Evolutionary conservation across 2,113 vertebrate genomes (phyloP).

Genomic region (Gracilinanus agilis): DNA sequence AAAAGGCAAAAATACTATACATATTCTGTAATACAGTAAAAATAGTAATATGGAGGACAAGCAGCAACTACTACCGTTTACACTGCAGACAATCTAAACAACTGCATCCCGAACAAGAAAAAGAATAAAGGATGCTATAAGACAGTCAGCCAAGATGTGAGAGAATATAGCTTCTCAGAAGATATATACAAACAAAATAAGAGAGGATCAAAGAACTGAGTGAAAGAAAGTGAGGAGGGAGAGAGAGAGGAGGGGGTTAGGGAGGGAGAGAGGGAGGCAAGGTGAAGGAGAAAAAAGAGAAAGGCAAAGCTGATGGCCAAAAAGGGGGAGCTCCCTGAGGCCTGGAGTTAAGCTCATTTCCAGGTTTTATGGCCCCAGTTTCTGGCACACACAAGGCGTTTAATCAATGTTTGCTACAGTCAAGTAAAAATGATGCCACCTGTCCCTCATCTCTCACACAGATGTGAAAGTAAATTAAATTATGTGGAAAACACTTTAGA

Average conservation of each 20-base stretch:
- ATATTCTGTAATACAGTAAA: neutral
- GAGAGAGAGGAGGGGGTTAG: neutral
- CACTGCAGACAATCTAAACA: neutral
- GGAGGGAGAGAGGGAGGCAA: neutral
- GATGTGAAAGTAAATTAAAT: conserved; percentile 14
- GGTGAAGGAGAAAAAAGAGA: neutral
- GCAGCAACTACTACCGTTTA: too few species aligned
- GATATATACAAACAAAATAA: neutral
- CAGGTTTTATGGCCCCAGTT: neutral
- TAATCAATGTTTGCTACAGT: neutral
- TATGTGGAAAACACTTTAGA: neutral
- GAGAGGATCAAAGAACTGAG: neutral
- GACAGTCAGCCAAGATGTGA: neutral
- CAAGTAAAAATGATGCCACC: neutral
- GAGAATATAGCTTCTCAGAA: neutral
- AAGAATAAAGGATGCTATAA: neutral
- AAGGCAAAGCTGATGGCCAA: neutral
- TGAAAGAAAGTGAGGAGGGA: neutral
- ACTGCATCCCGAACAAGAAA: neutral
- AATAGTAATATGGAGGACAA: neutral
- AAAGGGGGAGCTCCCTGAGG: neutral
- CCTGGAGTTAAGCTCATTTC: neutral
- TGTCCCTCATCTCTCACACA: neutral
- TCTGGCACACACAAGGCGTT: neutral
- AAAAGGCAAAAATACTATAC: neutral